Conservation (phyloP, 2,888 invertebrate species). For the Onthophagus sagittarius region DNA sequence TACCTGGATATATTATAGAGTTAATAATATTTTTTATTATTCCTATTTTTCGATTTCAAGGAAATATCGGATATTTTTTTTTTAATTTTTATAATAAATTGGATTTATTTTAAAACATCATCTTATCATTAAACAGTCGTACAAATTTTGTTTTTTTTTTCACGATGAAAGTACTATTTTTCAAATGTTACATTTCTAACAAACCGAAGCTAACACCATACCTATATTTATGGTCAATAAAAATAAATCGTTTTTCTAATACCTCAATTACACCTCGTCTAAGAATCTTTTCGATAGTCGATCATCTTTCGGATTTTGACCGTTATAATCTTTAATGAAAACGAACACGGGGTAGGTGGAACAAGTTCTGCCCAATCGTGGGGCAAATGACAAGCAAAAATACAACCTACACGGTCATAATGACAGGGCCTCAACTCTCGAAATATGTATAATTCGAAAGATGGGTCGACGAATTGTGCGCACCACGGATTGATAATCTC, state of each 20-base stretch:
- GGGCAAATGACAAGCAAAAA: conserved; percentile 10
- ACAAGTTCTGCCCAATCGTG: not conserved
- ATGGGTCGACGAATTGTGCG: not conserved
- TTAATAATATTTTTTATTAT: too few relatives aligned
- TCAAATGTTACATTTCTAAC: too few relatives aligned
- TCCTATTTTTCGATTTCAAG: too few relatives aligned
- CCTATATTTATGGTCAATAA: conserved; percentile 1
- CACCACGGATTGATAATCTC: not conserved
- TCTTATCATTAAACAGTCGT: too few relatives aligned
- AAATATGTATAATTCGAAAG: conserved; percentile 10
- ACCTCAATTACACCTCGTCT: not conserved
- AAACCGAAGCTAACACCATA: not conserved
- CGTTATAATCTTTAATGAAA: conserved; percentile 9
- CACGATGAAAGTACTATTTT: too few relatives aligned
- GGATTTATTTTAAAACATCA: too few relatives aligned
- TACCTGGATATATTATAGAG: too few relatives aligned
- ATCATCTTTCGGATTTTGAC: not conserved
- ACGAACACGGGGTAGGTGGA: conserved; percentile 11
- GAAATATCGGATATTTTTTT: too few relatives aligned
- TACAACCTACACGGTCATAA: not conserved
- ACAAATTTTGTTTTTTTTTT: too few relatives aligned
- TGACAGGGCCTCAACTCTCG: not conserved
- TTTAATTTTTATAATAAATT: too few relatives aligned
- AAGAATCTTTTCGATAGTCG: not conserved
- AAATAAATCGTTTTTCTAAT: not conserved